phyloP scores from a whole-genome alignment of 1,140 invertebrate species.

The Drosophila quadrilineata region DNA sequence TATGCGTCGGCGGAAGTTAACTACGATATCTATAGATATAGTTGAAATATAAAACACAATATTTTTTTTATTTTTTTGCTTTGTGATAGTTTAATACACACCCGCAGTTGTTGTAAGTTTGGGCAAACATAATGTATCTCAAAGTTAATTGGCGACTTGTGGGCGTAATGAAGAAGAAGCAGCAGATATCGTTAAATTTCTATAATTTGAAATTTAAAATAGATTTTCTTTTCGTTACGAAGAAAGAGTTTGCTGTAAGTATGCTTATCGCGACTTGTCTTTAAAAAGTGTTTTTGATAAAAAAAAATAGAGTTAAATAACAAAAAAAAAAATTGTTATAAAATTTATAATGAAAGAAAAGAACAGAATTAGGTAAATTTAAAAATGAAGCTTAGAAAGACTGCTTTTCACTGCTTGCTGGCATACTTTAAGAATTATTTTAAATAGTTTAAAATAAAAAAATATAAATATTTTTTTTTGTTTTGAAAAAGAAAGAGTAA shows the following conservation, averaged over 20 bases:
- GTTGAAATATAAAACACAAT: slow-evolving; percentile 3
- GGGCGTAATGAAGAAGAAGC: too few relatives aligned
- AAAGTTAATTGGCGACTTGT: not conserved
- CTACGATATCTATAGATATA: slow-evolving; percentile 9
- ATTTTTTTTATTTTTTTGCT: too few relatives aligned
- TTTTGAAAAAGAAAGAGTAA: not conserved
- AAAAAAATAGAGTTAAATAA: too few relatives aligned
- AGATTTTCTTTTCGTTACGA: too few relatives aligned
- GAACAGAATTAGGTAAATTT: too few relatives aligned
- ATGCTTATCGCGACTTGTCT: too few relatives aligned
- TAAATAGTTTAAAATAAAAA: not conserved
- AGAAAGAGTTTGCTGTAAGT: too few relatives aligned
- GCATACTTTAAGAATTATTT: too few relatives aligned
- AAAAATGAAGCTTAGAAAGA: too few relatives aligned
- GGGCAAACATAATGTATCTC: not conserved
- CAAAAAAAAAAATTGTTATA: not conserved
- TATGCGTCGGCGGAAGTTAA: slow-evolving; percentile 8
- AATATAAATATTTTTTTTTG: not conserved
- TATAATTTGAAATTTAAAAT: too few relatives aligned
- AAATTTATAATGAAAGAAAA: not conserved
- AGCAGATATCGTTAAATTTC: too few relatives aligned
- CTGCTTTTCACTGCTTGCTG: slow-evolving; percentile 1
- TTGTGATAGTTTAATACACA: slow-evolving; percentile 9
- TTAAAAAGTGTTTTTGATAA: too few relatives aligned
- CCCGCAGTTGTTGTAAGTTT: not conserved